phyloP scores from a whole-genome alignment of 2,113 vertebrate species.

The Athene noctua region DNA sequence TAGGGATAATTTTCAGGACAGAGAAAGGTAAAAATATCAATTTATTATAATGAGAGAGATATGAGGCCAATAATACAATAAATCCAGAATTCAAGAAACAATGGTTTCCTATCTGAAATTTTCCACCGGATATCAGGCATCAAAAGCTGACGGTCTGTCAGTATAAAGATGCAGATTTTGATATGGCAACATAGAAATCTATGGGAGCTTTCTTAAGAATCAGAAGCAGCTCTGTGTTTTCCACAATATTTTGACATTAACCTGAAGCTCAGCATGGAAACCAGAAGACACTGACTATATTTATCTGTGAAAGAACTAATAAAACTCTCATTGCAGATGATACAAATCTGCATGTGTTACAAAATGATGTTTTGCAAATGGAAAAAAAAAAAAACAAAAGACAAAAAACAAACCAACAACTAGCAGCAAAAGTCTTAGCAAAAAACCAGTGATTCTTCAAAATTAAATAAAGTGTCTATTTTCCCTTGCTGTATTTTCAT shows the following conservation, averaged over 20 bases:
- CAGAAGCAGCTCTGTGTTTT: not conserved
- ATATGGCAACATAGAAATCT: not conserved
- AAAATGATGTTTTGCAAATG: constrained; percentile 8
- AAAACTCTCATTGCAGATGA: not conserved
- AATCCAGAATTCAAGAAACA: not conserved
- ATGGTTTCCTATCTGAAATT: not conserved
- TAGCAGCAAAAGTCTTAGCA: not conserved
- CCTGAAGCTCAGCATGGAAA: not conserved
- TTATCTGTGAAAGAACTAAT: not conserved
- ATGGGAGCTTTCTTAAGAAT: not conserved
- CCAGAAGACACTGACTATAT: not conserved
- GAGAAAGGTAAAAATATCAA: not conserved
- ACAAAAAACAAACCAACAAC: too few relatives aligned
- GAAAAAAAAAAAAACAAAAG: not conserved
- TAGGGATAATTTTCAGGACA: constrained; percentile 33
- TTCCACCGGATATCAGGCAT: not conserved
- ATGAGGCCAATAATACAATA: not conserved
- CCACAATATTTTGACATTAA: constrained; percentile 32
- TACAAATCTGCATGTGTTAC: not conserved
- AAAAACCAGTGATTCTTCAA: not conserved
- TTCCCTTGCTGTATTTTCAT: not conserved
- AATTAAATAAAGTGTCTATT: not conserved
- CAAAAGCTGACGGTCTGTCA: not conserved
- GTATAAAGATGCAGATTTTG: not conserved
- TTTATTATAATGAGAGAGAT: not conserved